phyloP scores from a whole-genome alignment of 2,797 vertebrate genomes.

The Gambelia wislizenii region DNA sequence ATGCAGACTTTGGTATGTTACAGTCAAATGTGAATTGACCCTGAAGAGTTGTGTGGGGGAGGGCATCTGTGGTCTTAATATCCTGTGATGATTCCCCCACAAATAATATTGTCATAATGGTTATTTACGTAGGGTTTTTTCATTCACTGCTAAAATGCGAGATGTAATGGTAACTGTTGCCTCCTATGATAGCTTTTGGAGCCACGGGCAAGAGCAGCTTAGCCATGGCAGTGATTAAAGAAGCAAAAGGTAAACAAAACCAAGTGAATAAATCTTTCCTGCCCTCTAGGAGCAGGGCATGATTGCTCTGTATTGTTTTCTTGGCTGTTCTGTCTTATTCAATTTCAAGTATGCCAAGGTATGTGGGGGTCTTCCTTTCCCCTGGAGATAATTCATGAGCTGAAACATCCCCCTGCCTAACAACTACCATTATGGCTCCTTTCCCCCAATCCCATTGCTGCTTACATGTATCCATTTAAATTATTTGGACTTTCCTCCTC shows the following conservation, averaged over 20 bases:
- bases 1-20: neutral
- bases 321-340: slow-evolving; percentile 23
- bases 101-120: neutral
- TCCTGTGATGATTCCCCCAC: neutral
- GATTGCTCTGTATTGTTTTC: neutral
- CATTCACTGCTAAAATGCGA: neutral
- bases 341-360: neutral
- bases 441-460: slow-evolving; percentile 8
- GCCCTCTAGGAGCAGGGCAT: neutral
- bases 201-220: neutral
- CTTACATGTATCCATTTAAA: slow-evolving; percentile 13
- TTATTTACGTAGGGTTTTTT: neutral
- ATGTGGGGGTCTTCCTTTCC: neutral
- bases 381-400: neutral
- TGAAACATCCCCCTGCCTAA: neutral
- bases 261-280: slow-evolving; percentile 8
- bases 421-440: neutral
- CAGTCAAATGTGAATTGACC: no score
- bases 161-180: neutral
- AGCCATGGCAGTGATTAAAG: slow-evolving; percentile 10
- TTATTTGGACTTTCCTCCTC: neutral
- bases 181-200: slow-evolving; percentile 12
- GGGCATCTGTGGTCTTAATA: neutral
- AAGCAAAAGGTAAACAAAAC: slow-evolving; percentile 27
- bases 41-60: neutral